phyloP scores from a whole-genome alignment of 2,888 invertebrate species.

The Agrotis exclamationis region DNA sequence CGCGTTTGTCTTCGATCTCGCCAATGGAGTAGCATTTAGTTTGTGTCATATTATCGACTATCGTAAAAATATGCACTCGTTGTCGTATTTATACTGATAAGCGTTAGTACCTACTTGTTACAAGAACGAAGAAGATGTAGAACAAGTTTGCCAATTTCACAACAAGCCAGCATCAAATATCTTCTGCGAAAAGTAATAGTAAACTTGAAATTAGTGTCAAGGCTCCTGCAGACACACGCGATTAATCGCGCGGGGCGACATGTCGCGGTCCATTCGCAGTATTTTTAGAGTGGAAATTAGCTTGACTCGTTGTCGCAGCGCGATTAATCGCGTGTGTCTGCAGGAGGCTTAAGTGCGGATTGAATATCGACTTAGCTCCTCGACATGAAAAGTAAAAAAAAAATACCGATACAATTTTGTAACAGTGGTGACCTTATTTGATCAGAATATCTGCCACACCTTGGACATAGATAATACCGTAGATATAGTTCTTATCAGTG shows the following conservation, averaged over 20 bases:
- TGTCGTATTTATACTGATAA: background rate
- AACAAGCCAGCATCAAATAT: background rate
- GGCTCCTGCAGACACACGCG: too few species aligned
- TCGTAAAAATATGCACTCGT: too few species aligned
- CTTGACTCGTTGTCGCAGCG: too few species aligned
- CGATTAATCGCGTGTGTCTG: too few species aligned
- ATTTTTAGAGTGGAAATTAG: too few species aligned
- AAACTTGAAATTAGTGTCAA: too few species aligned
- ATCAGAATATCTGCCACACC: constrained; percentile 53
- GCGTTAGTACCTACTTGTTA: background rate
- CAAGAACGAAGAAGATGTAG: background rate
- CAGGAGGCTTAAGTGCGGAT: too few species aligned
- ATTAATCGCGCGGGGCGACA: too few species aligned
- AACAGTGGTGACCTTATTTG: constrained; percentile 45
- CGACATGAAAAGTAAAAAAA: constrained; percentile 11
- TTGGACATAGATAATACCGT: constrained; percentile 45
- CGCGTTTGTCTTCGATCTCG: too few species aligned
- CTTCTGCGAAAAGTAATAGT: background rate
- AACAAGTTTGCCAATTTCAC: background rate
- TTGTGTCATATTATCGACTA: too few species aligned
- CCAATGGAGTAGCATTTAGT: too few species aligned
- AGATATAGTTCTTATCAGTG: constrained; percentile 47
- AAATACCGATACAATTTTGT: constrained; percentile 21
- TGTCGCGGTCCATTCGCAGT: too few species aligned
- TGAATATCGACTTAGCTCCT: background rate